phyloP scores from a whole-genome alignment of 2,888 invertebrate species.

The Pocota personata region DNA sequence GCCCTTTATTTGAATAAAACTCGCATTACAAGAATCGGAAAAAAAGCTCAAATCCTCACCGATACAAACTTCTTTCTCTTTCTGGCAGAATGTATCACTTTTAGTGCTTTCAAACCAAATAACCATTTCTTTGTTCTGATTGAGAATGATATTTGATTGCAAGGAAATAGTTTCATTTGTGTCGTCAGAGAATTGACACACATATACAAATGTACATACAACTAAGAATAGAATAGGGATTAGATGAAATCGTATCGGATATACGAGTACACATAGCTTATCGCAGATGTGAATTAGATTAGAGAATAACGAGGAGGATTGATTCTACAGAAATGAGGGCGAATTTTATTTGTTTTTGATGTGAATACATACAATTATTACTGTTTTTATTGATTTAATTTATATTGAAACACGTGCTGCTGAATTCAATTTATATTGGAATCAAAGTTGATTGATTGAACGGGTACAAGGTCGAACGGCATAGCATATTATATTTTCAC shows the following conservation, averaged over 20 bases:
- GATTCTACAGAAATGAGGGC: neutral
- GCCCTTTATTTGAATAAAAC: slow-evolving; percentile 38
- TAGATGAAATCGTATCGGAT: neutral
- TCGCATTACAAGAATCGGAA: slow-evolving; percentile 12
- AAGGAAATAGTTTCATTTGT: neutral
- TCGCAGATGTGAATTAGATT: neutral
- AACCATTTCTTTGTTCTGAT: slow-evolving; percentile 13
- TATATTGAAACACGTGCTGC: neutral
- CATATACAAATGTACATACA: neutral
- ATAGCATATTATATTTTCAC: too few relatives aligned
- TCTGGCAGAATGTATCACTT: slow-evolving; percentile 16
- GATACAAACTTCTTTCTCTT: neutral
- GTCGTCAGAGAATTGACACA: neutral
- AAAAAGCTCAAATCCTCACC: neutral
- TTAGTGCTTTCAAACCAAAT: slow-evolving; percentile 42
- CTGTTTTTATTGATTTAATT: neutral
- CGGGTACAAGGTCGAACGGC: neutral
- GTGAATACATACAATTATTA: neutral
- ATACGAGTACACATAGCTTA: neutral
- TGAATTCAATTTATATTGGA: neutral
- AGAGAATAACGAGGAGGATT: neutral
- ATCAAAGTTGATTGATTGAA: neutral
- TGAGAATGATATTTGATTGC: neutral
- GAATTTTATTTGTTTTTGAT: neutral
- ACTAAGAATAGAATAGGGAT: neutral